Evolutionary conservation across 2,797 vertebrate genomes (phyloP).

Genomic region (Manis pentadactyla): DNA sequence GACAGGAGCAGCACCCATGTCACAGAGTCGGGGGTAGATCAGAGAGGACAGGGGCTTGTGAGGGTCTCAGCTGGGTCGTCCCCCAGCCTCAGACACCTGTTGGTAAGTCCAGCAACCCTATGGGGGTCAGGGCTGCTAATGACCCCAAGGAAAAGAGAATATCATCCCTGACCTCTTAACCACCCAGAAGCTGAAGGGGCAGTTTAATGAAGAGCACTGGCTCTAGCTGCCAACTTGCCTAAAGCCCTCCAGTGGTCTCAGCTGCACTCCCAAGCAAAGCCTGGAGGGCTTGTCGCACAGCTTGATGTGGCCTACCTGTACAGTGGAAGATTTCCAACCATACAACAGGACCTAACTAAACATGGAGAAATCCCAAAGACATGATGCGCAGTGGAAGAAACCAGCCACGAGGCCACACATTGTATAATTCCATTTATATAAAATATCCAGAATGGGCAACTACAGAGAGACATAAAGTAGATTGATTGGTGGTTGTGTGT

Average conservation of each 20-base stretch:
- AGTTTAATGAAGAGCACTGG: not conserved
- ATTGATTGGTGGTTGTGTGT: not conserved
- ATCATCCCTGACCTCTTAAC: not conserved
- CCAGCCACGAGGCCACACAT: not conserved
- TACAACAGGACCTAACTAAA: not conserved
- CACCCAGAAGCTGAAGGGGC: not conserved
- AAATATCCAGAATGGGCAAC: not conserved
- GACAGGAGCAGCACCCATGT: not conserved
- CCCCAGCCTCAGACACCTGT: not conserved
- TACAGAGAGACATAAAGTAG: not conserved
- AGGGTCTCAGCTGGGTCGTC: not conserved
- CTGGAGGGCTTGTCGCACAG: no score
- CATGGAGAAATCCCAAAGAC: not conserved
- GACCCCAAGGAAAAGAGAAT: not conserved
- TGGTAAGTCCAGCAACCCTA: not conserved
- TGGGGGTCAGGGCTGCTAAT: not conserved
- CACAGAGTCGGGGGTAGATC: rapidly evolving
- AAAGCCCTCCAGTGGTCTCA: not conserved
- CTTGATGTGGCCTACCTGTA: rapidly evolving
- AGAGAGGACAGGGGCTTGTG: not conserved
- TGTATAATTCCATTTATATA: rapidly evolving
- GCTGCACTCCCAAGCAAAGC: not conserved
- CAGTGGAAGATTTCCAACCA: not conserved
- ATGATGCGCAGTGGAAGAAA: not conserved
- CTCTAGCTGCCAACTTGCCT: not conserved